Conservation (phyloP, 2,797 vertebrate genomes). For the Chelidonichthys spinosus region DNA sequence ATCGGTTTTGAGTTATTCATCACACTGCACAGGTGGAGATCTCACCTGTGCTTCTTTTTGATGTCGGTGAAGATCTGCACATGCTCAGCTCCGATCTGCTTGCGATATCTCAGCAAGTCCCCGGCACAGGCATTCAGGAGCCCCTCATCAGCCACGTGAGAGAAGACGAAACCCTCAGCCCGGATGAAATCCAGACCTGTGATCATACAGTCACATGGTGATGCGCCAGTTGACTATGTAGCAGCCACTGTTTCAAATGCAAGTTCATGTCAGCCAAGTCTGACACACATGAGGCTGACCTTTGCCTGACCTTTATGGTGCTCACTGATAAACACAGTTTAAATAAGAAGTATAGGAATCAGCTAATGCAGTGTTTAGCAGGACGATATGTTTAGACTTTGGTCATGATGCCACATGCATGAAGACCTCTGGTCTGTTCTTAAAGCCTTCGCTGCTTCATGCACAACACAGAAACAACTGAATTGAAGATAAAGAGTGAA, state of each 20-base stretch:
- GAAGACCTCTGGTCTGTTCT: not conserved
- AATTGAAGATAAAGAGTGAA: constrained; percentile 46
- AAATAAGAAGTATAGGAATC: not conserved
- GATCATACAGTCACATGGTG: not conserved
- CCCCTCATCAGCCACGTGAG: constrained; percentile 88
- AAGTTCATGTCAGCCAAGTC: not conserved
- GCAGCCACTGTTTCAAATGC: not conserved
- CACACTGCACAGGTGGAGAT: not conserved
- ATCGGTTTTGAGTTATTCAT: not conserved
- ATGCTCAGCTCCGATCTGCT: constrained; percentile 87
- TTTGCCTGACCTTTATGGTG: not conserved
- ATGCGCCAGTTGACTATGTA: not conserved
- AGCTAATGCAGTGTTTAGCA: not conserved
- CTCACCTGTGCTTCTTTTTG: constrained; percentile 92
- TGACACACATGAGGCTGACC: not conserved
- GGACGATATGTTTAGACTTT: not conserved
- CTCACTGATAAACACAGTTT: constrained; percentile 7
- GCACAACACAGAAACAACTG: not conserved
- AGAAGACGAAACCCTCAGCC: constrained; percentile 88
- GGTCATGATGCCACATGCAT: not conserved
- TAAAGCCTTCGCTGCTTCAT: not conserved
- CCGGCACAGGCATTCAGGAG: constrained; percentile 90
- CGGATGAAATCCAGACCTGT: constrained; percentile 88
- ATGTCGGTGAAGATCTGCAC: constrained; percentile 91
- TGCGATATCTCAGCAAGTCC: constrained; percentile 88